Percentiles rank a stretch among this genome's conserved stretches.
These are phyloP conservation scores for Uria aalge DNA, from an alignment of 2,113 vertebrate species.

Conservation along the genomic window DNA sequence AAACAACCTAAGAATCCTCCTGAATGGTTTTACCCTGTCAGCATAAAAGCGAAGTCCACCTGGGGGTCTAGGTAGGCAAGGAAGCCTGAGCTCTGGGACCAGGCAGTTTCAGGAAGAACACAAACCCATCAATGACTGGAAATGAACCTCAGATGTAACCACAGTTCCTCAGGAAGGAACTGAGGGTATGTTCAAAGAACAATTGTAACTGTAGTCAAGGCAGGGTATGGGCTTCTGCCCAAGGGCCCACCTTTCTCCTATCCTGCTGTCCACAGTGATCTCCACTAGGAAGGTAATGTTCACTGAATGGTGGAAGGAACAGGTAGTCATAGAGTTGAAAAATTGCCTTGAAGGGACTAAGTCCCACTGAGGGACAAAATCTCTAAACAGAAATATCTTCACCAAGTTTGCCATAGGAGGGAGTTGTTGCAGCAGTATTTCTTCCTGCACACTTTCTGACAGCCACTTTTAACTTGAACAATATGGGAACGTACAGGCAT, in stretches of 20 bases:
- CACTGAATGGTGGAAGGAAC: background rate
- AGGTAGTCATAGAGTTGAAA: background rate
- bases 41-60: background rate
- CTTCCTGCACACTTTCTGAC: background rate
- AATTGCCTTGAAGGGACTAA: background rate
- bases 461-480: background rate
- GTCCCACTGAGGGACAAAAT: background rate
- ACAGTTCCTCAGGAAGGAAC: background rate
- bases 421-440: background rate
- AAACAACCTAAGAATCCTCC: background rate
- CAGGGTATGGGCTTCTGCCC: background rate
- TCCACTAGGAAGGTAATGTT: background rate
- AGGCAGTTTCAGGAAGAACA: background rate
- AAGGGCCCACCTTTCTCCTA: background rate
- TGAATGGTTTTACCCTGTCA: background rate
- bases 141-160: background rate
- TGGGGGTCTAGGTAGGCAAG: background rate
- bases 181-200: background rate
- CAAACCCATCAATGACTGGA: background rate
- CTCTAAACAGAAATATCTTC: background rate
- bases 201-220: background rate
- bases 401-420: background rate
- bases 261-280: background rate
- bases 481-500: rapidly evolving
- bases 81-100: background rate